These are phyloP conservation scores for Catostomus latipinnis DNA, from an alignment of 2,797 vertebrate species.

Conservation along the genomic window DNA sequence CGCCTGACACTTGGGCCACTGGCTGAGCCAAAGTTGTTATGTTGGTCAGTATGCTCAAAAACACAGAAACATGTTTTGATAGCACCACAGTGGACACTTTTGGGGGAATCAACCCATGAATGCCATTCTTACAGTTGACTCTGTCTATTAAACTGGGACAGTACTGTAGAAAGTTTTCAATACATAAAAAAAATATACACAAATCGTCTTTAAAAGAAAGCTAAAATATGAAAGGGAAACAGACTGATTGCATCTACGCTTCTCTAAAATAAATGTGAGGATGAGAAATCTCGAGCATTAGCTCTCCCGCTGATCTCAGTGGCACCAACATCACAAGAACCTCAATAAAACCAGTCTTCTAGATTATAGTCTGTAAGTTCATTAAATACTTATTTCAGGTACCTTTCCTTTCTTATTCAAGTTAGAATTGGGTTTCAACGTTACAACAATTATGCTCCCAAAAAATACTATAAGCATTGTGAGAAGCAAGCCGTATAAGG, in stretches of 20 bases:
- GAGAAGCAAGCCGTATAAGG: constrained; percentile 11
- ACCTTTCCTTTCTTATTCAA: constrained; percentile 17
- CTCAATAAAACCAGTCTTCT: neutral
- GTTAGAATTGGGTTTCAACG: neutral
- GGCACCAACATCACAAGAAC: neutral
- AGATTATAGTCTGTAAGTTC: neutral
- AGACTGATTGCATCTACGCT: neutral
- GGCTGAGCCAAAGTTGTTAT: too few species aligned
- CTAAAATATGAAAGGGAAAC: constrained; percentile 28
- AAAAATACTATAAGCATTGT: neutral
- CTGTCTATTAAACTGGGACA: too few species aligned
- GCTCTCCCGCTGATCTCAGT: constrained; percentile 47
- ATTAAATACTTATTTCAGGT: constrained; percentile 24
- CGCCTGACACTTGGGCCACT: too few species aligned
- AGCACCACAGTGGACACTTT: too few species aligned
- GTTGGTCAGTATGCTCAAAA: too few species aligned
- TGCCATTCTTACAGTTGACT: too few species aligned
- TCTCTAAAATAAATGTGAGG: constrained; percentile 12
- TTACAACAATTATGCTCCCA: too few species aligned
- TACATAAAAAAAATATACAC: too few species aligned
- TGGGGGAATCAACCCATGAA: too few species aligned
- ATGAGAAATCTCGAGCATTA: constrained; percentile 32
- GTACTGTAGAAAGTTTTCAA: too few species aligned
- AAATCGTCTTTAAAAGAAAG: neutral
- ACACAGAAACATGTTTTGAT: too few species aligned